phyloP scores from a whole-genome alignment of 2,113 vertebrate genomes.

The Sigmodon hispidus region DNA sequence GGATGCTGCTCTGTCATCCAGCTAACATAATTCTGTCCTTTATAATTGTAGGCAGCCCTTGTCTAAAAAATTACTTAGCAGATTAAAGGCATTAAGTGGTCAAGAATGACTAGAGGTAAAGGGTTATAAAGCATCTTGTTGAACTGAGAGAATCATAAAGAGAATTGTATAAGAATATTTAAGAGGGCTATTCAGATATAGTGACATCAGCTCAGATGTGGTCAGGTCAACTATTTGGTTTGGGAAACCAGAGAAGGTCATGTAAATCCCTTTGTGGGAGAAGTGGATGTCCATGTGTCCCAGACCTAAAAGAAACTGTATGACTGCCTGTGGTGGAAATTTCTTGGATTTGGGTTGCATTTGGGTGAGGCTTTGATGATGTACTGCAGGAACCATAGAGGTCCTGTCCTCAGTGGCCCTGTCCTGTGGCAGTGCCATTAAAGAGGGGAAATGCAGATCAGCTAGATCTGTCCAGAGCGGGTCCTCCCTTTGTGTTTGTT shows the following conservation, averaged over 20 bases:
- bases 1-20: not conserved
- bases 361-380: not conserved
- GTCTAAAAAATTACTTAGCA: not conserved
- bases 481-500: not conserved
- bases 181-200: not conserved
- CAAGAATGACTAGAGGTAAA: not conserved
- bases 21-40: not conserved
- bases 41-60: not conserved
- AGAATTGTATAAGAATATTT: not conserved
- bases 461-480: not conserved
- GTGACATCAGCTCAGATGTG: not conserved
- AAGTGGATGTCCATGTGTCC: conserved; percentile 5
- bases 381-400: not conserved
- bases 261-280: not conserved
- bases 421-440: not conserved
- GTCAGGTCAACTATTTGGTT: not conserved
- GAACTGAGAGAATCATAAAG: not conserved
- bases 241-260: conserved; percentile 46
- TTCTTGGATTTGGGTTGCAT: not conserved
- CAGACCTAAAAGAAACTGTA: conserved; percentile 40
- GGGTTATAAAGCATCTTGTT: not conserved
- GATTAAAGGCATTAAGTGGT: conserved; percentile 30
- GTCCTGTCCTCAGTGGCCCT: not conserved
- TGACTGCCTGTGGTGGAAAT: conserved; percentile 64
- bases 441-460: not conserved